Base-by-base conservation (phyloP, 2,888 invertebrate genomes). In the Drosophila formosana region DNA sequence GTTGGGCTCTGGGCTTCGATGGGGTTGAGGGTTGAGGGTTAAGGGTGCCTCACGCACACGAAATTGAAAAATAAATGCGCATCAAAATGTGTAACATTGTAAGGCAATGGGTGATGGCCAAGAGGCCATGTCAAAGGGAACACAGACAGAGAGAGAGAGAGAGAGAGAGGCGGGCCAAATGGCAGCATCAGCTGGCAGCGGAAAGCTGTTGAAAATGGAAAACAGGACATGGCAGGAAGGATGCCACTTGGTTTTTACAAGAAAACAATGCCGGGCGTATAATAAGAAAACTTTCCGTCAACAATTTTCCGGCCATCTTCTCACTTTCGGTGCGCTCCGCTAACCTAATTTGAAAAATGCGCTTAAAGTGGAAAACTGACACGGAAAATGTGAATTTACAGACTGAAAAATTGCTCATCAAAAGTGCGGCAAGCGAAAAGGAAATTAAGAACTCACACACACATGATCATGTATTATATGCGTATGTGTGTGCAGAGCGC, bases 281-380 rank as follows among this genome's bases (percentile, higher is more conserved):
- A 81, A 81, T 81, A 75, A 67, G 71, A 66, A 78, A 79, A 79
- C 78, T 78, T 78, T 81, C 53, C 34, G 66, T 75, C 75, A 79
- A 66, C 71, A 66, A 45, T 62, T 50, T 62, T 62, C 49, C 47
- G 47, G 26, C 53, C 72, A 41, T 26, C 47, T 26, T 32, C 30
- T 55, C 47, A 32, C 60, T 11, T 32, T n/a, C 53, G 8, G 41
- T 30, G 25, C 23, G 30, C 73, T 68, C 80, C 60, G 77, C 60
- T 80, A 80, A 80, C 80, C 80, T 61, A 80, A 80, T 82, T 80
- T 80, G 74, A 82, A 66, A 76, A 79, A 82, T 76, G 73, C 51
- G 76, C 80, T 65, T 66, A 76, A 79, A 76, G 80, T 76, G 67
- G 34, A 69, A 69, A 72, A 70, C 76, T 82, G 82, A 82, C 73